phyloP scores from a whole-genome alignment of 2,113 vertebrate genomes.

The Tragelaphus imberbis region DNA sequence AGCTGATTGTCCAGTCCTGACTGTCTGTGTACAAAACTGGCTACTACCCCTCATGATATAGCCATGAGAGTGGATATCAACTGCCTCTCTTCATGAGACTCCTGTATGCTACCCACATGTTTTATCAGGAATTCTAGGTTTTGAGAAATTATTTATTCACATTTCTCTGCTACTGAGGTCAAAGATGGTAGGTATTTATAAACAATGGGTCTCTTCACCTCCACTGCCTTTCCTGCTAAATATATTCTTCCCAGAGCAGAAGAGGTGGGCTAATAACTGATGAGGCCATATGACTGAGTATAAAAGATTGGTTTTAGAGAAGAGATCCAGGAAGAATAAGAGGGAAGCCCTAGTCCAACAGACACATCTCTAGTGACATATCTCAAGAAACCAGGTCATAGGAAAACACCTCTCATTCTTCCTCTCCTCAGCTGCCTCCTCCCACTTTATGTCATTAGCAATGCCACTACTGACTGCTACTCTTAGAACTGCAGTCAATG shows the following conservation, averaged over 20 bases:
- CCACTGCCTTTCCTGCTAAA: background rate
- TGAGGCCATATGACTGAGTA: background rate
- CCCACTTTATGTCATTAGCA: background rate
- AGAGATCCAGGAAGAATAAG: background rate
- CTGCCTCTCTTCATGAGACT: background rate
- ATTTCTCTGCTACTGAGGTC: background rate
- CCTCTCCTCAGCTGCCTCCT: background rate
- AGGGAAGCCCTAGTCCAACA: background rate
- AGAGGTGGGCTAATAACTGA: background rate
- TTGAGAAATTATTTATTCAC: background rate
- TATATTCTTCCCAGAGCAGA: background rate
- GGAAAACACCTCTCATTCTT: background rate
- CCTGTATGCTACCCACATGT: background rate
- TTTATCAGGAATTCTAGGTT: background rate
- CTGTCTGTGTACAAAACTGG: background rate
- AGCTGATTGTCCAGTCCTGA: background rate
- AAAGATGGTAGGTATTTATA: background rate
- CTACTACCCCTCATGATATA: background rate
- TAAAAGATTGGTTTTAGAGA: background rate
- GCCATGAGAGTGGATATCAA: background rate
- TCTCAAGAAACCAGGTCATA: background rate
- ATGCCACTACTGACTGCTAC: background rate
- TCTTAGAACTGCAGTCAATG: background rate
- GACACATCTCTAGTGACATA: background rate
- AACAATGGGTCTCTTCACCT: background rate